These are phyloP conservation scores for Pyrocoelia pectoralis DNA, from an alignment of 2,888 invertebrate genomes.

Conservation along the genomic window DNA sequence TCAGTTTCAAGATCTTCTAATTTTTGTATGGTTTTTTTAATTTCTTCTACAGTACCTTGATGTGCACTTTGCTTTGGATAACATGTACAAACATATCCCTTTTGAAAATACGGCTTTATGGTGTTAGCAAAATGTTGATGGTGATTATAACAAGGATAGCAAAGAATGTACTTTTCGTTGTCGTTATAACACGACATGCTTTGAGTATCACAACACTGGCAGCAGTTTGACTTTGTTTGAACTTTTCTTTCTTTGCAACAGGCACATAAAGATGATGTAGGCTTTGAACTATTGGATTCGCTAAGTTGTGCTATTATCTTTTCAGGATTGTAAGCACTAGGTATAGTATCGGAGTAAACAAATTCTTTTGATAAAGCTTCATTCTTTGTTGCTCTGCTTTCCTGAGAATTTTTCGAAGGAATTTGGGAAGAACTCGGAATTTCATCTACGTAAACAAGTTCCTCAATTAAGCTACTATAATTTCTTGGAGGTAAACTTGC, in stretches of 20 bases:
- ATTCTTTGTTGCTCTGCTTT: not conserved
- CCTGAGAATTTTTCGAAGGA: too few relatives aligned
- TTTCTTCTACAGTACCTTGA: conserved; percentile 28
- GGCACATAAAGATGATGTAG: not conserved
- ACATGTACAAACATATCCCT: conserved; percentile 41
- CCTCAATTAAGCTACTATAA: not conserved
- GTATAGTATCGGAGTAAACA: not conserved
- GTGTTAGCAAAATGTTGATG: conserved; percentile 19
- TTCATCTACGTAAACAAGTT: not conserved
- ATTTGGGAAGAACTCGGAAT: not conserved
- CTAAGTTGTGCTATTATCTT: too few relatives aligned
- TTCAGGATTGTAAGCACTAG: not conserved
- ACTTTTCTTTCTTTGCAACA: not conserved
- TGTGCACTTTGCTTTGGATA: not conserved
- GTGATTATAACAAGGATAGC: conserved; percentile 39
- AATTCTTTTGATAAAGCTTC: not conserved
- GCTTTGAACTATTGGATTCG: not conserved
- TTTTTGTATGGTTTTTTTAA: conserved; percentile 52
- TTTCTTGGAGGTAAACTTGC: too few relatives aligned
- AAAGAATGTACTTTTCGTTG: conserved; percentile 18
- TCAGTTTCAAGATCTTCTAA: conserved; percentile 52
- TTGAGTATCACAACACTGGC: conserved; percentile 17
- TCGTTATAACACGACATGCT: not conserved
- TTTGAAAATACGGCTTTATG: conserved; percentile 27
- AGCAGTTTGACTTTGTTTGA: not conserved